Conservation (phyloP, 2,797 vertebrate genomes). For the Clarias pachynema region DNA sequence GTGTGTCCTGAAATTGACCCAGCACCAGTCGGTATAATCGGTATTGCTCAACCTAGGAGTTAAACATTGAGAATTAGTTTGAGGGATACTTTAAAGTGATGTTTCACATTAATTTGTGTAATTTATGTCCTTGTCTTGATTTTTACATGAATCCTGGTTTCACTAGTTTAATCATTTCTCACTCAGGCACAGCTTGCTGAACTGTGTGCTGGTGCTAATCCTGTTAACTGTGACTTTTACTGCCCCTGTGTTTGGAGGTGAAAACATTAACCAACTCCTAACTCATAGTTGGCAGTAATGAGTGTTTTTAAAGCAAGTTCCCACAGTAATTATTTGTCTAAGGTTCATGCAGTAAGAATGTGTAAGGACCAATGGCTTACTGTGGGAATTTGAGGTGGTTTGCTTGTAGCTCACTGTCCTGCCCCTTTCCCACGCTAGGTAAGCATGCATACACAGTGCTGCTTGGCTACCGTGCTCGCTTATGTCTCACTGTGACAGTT, state of each 20-base stretch:
- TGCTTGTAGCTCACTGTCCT: constrained; percentile 57
- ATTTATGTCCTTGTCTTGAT: neutral
- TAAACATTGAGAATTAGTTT: neutral
- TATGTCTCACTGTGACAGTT: constrained; percentile 75
- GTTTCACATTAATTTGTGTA: neutral
- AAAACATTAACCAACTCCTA: constrained; percentile 69
- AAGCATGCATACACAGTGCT: constrained; percentile 67
- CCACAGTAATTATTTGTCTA: constrained; percentile 77
- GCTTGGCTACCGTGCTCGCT: constrained; percentile 72
- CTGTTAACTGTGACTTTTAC: constrained; percentile 45
- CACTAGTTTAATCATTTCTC: constrained; percentile 41
- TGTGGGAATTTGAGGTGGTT: constrained; percentile 80
- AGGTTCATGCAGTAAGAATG: constrained; percentile 66
- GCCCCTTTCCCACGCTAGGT: constrained; percentile 81
- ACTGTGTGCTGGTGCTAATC: constrained; percentile 31
- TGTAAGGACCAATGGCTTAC: constrained; percentile 54
- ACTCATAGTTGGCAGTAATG: constrained; percentile 65
- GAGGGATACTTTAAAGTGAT: neutral
- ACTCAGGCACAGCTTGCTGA: neutral
- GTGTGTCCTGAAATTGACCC: neutral
- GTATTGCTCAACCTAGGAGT: neutral
- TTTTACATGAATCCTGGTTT: neutral
- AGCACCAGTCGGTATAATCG: neutral
- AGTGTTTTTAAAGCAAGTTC: constrained; percentile 71
- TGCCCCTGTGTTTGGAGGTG: constrained; percentile 52